Base-by-base conservation (phyloP, 53 echinoderm and acorn worm genomes). In the Stichopus horrens region DNA sequence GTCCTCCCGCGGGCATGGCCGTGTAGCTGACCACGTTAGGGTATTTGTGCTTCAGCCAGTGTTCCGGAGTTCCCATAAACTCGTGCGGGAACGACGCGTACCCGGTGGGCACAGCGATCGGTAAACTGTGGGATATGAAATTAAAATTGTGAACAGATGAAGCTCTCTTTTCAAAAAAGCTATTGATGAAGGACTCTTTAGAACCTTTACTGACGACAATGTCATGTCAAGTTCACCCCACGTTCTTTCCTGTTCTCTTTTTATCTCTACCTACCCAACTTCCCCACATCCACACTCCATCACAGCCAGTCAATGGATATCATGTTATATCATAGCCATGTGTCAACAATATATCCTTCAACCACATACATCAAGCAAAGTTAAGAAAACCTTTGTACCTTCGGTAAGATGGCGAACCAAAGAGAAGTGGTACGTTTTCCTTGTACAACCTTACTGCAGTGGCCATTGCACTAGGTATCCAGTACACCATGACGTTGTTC, bases 401-500 rank as follows among this genome's bases (percentile, higher is more conserved):
- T 37, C 37, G 37, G 37, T 37, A 37, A 37, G 37, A 37, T 37
- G 37, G 37, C 37, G 37, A 37, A 5, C 7, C 14, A 5, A n/a
- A 71, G n/a, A 16, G 19, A n/a, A n/a, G 18, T 71, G 16, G 6
- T 7, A 71, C 18, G 6, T 5, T 19, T 71, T 71, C 71, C n/a
- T 71, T 71, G n/a, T 71, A 71, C 71, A 71, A 16, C 76, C 96
- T 83, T 92, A 96, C 86, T 4, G 93, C 89, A 58, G 95, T 90
- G 73, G 96, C 86, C 23, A 96, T 96, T 53, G 87, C 55, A 0
- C 93, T 93, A 7, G 92, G 89, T 58, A 96, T 86, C 96, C 96
- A 96, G 76, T 96, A 96, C 54, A 96, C 83, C 96, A 96, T 96
- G 23, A 96, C 91, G 51, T 96, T 93, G 83, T 92, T 96, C 52